phyloP scores from a whole-genome alignment of 2,888 invertebrate species.

The Allygus modestus region DNA sequence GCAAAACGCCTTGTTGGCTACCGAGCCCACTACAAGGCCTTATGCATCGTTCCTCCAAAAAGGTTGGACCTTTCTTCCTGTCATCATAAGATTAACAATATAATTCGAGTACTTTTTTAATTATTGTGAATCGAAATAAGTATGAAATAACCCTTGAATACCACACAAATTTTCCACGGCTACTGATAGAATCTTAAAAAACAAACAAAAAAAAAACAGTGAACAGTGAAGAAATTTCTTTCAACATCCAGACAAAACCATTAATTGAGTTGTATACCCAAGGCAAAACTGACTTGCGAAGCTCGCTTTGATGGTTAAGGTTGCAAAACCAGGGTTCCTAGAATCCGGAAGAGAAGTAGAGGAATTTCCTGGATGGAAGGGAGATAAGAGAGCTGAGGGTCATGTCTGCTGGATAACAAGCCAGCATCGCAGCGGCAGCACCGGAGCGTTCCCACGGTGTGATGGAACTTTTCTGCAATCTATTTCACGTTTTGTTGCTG shows the following conservation, averaged over 20 bases:
- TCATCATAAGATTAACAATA: too few species aligned
- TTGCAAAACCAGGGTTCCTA: slow-evolving; percentile 10
- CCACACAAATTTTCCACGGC: background rate
- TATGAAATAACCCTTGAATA: too few species aligned
- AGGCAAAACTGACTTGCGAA: background rate
- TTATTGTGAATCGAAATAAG: too few species aligned
- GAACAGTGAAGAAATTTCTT: too few species aligned
- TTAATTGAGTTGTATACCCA: background rate
- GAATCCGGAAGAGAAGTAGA: slow-evolving; percentile 35
- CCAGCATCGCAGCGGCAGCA: background rate
- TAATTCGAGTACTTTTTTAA: too few species aligned
- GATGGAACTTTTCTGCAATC: slow-evolving; percentile 4
- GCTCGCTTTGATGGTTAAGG: background rate
- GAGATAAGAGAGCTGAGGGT: slow-evolving; percentile 34
- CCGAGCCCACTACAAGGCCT: too few species aligned
- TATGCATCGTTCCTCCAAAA: too few species aligned
- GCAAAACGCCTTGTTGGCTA: too few species aligned
- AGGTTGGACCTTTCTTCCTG: too few species aligned
- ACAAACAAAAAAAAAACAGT: too few species aligned
- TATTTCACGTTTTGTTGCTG: slow-evolving; percentile 28
- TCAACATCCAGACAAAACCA: background rate
- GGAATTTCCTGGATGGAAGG: slow-evolving; percentile 41
- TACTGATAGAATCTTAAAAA: too few species aligned
- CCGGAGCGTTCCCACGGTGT: slow-evolving; percentile 16
- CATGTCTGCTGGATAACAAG: slow-evolving; percentile 40